Conservation (phyloP, 2,797 vertebrate genomes). For the Melanogrammus aeglefinus region DNA sequence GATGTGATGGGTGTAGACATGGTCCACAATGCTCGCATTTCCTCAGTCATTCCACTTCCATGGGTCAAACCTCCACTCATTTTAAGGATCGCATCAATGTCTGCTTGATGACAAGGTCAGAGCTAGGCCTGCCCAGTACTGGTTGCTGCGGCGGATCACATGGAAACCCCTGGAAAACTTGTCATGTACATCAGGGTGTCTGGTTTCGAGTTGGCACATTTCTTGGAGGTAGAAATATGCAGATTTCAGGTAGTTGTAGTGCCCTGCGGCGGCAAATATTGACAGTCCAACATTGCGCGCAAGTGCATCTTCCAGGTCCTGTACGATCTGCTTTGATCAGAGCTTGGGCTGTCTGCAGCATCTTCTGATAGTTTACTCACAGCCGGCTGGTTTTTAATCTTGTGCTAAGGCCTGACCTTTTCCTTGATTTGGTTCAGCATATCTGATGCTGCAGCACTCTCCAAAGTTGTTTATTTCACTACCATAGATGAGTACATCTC, state of each 20-base stretch:
- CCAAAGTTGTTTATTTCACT: slow-evolving; percentile 16
- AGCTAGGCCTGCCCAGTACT: slow-evolving; percentile 5
- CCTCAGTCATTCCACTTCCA: no score
- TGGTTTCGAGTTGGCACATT: slow-evolving; percentile 5
- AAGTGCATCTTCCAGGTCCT: background rate
- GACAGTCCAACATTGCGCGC: slow-evolving; percentile 7
- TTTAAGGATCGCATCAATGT: no score
- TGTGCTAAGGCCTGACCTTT: slow-evolving; percentile 9
- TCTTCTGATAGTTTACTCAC: slow-evolving; percentile 23
- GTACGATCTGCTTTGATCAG: slow-evolving; percentile 18
- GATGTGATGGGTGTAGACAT: no score
- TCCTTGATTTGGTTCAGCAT: slow-evolving; percentile 11
- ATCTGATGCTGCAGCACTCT: slow-evolving; percentile 17
- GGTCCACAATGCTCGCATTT: no score
- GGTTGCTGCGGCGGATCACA: slow-evolving; percentile 5
- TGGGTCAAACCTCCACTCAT: no score
- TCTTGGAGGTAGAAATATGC: slow-evolving; percentile 6
- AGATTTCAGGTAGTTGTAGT: slow-evolving; percentile 1
- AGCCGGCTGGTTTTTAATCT: slow-evolving; percentile 22
- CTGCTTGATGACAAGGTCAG: no score
- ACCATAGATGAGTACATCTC: slow-evolving; percentile 15
- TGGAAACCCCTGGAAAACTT: slow-evolving; percentile 7
- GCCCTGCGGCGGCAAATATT: slow-evolving; percentile 4
- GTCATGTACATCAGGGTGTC: slow-evolving; percentile 5
- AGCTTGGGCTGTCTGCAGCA: slow-evolving; percentile 18